phyloP scores from a whole-genome alignment of 64 coral and sea anemone genomes.

The Porites australiensis region DNA sequence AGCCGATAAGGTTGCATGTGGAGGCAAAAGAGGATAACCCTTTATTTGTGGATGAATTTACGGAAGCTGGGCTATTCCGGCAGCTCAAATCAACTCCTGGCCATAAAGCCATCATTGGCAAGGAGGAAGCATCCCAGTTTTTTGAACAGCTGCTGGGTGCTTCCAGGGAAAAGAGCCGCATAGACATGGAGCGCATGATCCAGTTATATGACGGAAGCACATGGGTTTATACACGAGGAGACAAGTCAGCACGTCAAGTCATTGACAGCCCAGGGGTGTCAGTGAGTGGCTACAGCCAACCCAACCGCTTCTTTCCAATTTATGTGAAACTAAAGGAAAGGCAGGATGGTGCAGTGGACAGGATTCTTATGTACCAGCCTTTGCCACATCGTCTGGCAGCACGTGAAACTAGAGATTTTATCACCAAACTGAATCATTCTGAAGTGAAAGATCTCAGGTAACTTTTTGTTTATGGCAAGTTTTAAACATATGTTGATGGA shows the following conservation, averaged over 20 bases:
- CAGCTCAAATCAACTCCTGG: constrained; percentile 2
- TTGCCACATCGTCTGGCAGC: constrained; percentile 16
- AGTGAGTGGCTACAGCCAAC: constrained; percentile 30
- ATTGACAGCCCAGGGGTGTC: constrained; percentile 32
- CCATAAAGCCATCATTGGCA: constrained; percentile 27
- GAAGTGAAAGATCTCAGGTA: too few relatives aligned
- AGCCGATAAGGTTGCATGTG: constrained; percentile 21
- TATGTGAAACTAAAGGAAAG: constrained; percentile 37
- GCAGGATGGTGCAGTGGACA: constrained; percentile 40
- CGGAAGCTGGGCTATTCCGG: constrained; percentile 12
- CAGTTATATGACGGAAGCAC: constrained; percentile 27
- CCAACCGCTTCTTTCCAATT: constrained; percentile 31
- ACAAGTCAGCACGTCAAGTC: constrained; percentile 7
- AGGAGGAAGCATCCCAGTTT: constrained; percentile 40
- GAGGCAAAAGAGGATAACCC: constrained; percentile 14
- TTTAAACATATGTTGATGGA: too few relatives aligned
- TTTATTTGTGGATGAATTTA: constrained; percentile 35
- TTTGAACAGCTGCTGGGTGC: constrained; percentile 26
- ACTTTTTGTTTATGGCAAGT: too few relatives aligned
- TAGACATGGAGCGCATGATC: constrained; percentile 13
- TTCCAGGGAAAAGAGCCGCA: not conserved
- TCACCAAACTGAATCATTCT: not conserved
- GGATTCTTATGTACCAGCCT: constrained; percentile 23
- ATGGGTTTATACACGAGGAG: constrained; percentile 17
- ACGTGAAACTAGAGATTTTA: not conserved